Conservation (phyloP, 1,140 invertebrate genomes). For the Oryzaephilus surinamensis region DNA sequence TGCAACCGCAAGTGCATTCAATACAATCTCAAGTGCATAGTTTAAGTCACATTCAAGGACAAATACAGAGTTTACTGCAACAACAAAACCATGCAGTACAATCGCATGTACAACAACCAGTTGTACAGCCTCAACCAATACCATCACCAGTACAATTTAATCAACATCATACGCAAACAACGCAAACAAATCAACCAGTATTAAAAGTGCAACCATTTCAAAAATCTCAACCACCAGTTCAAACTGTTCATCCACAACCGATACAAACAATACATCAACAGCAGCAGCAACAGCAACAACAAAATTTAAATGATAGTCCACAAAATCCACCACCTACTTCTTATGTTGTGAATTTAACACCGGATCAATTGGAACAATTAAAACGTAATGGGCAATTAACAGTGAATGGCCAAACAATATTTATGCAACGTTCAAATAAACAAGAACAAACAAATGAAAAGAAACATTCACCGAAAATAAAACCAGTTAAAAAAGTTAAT, state of each 20-base stretch:
- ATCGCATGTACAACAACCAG: constrained; percentile 23
- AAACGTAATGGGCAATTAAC: constrained; percentile 35
- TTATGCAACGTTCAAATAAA: constrained; percentile 32
- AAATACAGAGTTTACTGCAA: constrained; percentile 29
- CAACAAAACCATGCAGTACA: constrained; percentile 31
- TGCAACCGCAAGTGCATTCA: constrained; percentile 12
- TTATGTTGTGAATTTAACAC: constrained; percentile 35
- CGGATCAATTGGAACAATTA: constrained; percentile 34
- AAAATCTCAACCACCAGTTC: constrained; percentile 30
- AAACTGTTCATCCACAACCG: constrained; percentile 29
- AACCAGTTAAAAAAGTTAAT: constrained; percentile 26
- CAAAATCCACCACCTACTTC: constrained; percentile 31
- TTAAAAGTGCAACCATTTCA: constrained; percentile 32
- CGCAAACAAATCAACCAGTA: constrained; percentile 24
- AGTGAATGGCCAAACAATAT: constrained; percentile 36
- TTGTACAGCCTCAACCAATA: constrained; percentile 21
- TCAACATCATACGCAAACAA: constrained; percentile 14
- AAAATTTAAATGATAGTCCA: constrained; percentile 14
- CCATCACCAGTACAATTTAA: constrained; percentile 13
- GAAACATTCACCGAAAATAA: constrained; percentile 32
- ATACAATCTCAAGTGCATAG: constrained; percentile 25
- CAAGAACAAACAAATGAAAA: constrained; percentile 15
- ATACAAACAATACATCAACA: constrained; percentile 14
- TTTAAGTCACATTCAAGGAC: constrained; percentile 30
- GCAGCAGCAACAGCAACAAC: constrained; percentile 17